Conservation (phyloP, 2,797 vertebrate genomes). For the Lithobates pipiens region DNA sequence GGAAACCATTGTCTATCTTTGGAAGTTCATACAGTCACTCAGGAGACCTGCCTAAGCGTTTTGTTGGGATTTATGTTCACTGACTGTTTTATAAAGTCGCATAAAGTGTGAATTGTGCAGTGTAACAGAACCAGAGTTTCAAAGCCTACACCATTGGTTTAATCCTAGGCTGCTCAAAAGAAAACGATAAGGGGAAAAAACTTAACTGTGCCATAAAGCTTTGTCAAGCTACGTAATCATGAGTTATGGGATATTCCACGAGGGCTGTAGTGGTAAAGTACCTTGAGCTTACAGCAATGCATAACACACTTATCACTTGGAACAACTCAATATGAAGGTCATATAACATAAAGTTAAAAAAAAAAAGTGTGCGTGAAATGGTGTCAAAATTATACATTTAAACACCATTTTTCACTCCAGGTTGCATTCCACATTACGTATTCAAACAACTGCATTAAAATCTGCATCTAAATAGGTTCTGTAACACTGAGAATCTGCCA, state of each 20-base stretch:
- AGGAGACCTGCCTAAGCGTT: constrained; percentile 49
- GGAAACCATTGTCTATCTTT: constrained; percentile 57
- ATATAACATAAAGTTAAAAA: not conserved
- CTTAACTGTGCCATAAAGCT: constrained; percentile 28
- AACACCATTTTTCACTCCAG: not conserved
- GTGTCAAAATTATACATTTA: not conserved
- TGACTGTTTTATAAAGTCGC: constrained; percentile 54
- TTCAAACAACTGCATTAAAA: not conserved
- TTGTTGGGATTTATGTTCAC: constrained; percentile 52
- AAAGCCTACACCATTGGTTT: constrained; percentile 16
- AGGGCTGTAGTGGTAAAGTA: not conserved
- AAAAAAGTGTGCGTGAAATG: not conserved
- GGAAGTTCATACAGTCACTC: constrained; percentile 50
- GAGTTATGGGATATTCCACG: not conserved
- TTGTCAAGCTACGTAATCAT: constrained; percentile 30
- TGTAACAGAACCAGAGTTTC: constrained; percentile 32
- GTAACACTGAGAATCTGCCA: not conserved
- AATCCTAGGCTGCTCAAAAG: constrained; percentile 20
- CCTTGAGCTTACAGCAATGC: not conserved
- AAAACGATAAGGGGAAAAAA: not conserved
- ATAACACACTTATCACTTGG: not conserved
- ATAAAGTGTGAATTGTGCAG: constrained; percentile 47
- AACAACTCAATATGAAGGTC: constrained; percentile 22
- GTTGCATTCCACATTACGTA: not conserved
- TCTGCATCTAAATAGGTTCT: not conserved